phyloP scores from a whole-genome alignment of 2,113 vertebrate species.

The Tragulus kanchil region DNA sequence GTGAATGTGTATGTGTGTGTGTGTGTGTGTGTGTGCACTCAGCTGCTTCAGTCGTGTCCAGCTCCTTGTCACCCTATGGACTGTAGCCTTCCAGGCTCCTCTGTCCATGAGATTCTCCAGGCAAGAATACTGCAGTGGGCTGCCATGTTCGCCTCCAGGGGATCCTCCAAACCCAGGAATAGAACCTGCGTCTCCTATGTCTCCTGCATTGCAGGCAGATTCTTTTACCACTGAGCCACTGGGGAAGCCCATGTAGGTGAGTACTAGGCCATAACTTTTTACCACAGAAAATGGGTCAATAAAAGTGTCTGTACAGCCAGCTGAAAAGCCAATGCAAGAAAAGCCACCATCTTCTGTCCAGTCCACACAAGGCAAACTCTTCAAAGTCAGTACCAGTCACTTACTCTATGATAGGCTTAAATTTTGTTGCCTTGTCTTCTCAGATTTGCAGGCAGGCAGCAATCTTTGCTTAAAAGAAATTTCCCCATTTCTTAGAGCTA shows the following conservation, averaged over 20 bases:
- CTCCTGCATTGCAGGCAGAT: neutral
- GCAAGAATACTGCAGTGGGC: neutral
- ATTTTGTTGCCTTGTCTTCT: conserved; percentile 12
- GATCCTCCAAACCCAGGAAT: neutral
- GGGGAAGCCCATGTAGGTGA: neutral
- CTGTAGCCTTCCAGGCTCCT: neutral
- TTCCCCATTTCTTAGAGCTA: neutral
- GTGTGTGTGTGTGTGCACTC: neutral
- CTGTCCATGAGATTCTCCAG: neutral
- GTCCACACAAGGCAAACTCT: neutral
- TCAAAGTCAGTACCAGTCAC: neutral
- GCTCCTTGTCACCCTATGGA: neutral
- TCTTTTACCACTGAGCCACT: neutral
- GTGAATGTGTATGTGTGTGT: neutral
- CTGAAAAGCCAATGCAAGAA: neutral
- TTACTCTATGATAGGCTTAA: neutral
- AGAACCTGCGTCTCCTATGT: neutral
- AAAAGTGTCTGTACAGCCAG: neutral
- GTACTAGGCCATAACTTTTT: neutral
- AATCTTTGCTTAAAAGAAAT: conserved; percentile 43
- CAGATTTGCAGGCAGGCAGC: neutral
- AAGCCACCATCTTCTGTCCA: neutral
- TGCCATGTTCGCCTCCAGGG: neutral
- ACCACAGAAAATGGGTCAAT: neutral
- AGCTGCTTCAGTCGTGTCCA: neutral